Evolutionary conservation across 2,113 vertebrate genomes (phyloP).

Genomic region (Planiliza haematocheilus): DNA sequence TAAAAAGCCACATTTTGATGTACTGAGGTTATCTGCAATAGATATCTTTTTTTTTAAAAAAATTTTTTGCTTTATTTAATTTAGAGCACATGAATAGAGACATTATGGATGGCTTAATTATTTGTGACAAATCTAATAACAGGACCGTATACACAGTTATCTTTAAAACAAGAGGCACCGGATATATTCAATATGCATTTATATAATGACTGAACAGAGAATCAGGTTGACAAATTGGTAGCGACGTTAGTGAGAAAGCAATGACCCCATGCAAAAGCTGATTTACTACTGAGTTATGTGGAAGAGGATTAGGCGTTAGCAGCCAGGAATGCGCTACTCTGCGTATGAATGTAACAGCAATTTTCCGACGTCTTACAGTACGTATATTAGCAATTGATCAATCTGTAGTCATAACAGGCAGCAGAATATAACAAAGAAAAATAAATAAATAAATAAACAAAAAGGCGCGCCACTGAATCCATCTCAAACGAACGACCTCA

Average conservation of each 20-base stretch:
- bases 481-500: neutral
- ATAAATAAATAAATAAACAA: too few relatives aligned
- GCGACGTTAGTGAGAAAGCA: neutral
- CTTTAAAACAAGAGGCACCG: neutral
- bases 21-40: neutral
- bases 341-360: neutral
- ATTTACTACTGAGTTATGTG: slow-evolving; percentile 6
- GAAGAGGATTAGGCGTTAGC: slow-evolving; percentile 35
- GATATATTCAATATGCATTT: slow-evolving; percentile 2
- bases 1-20: slow-evolving; percentile 35
- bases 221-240: neutral
- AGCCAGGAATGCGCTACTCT: slow-evolving; percentile 10
- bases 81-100: neutral
- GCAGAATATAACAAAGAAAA: neutral
- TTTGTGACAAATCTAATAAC: neutral
- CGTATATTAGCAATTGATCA: neutral
- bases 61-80: neutral
- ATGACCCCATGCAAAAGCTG: neutral
- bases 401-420: neutral
- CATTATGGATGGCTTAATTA: neutral
- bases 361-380: neutral
- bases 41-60: neutral
- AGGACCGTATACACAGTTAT: neutral
- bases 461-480: too few relatives aligned
- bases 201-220: neutral